Evolutionary conservation across 2,797 vertebrate genomes (phyloP).

Genomic region (Stomatorhinus walkeri): DNA sequence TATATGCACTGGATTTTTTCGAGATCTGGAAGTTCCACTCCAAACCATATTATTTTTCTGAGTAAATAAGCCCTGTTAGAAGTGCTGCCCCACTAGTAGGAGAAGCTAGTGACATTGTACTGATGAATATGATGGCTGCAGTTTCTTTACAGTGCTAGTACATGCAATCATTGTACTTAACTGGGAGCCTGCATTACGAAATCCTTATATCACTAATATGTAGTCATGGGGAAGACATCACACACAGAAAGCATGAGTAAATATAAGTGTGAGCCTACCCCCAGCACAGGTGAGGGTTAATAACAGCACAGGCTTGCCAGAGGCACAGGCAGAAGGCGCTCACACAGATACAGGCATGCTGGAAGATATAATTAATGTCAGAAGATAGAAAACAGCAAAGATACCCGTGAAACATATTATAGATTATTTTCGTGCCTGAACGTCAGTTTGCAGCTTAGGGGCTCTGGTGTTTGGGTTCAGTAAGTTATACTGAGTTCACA

Average conservation of each 20-base stretch:
- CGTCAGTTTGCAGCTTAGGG: neutral
- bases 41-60: neutral
- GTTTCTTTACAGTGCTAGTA: neutral
- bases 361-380: constrained; percentile 22
- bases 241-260: neutral
- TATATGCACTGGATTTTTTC: neutral
- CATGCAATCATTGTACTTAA: neutral
- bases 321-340: constrained; percentile 22
- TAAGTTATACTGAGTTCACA: too few relatives aligned
- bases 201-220: neutral
- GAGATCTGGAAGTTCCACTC: neutral
- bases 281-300: constrained; percentile 33
- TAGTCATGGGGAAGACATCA: neutral
- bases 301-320: constrained; percentile 22
- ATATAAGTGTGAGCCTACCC: constrained; percentile 12
- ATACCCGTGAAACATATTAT: neutral
- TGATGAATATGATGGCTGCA: neutral
- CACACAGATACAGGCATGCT: constrained; percentile 31
- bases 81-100: neutral
- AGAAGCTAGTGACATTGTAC: neutral
- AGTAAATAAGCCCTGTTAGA: neutral
- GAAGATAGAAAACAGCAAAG: neutral
- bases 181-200: neutral
- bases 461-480: neutral
- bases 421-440: neutral